phyloP scores from a whole-genome alignment of 2,888 invertebrate species.

The Yponomeuta evonymella region DNA sequence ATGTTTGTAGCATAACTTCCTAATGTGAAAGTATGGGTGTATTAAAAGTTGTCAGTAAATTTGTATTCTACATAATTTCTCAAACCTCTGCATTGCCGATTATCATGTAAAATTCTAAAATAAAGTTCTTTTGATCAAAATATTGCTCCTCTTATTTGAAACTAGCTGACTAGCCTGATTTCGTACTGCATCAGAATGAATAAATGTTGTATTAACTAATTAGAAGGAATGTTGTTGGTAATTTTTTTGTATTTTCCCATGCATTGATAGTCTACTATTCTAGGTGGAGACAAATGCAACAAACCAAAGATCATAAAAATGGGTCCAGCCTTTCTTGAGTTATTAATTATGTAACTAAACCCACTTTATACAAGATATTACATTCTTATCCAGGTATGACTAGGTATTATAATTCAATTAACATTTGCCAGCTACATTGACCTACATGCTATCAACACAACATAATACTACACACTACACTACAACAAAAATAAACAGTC shows the following conservation, averaged over 20 bases:
- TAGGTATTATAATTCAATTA: neutral
- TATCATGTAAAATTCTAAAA: conserved; percentile 74
- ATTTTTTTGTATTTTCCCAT: too few species aligned
- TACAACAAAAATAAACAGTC: conserved; percentile 23
- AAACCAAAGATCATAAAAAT: too few species aligned
- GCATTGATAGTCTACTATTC: too few species aligned
- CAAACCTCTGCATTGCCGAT: conserved; percentile 74
- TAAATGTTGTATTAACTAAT: too few species aligned
- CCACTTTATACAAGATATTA: too few species aligned
- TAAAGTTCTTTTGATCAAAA: conserved; percentile 77
- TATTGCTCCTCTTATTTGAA: neutral
- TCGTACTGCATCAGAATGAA: too few species aligned
- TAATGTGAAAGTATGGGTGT: conserved; percentile 66
- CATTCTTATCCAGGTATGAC: neutral
- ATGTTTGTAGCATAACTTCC: conserved; percentile 65
- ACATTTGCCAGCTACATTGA: neutral
- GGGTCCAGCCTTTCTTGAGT: too few species aligned
- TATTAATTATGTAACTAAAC: too few species aligned
- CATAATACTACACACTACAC: neutral
- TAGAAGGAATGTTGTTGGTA: too few species aligned
- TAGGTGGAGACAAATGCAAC: too few species aligned
- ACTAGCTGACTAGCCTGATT: neutral
- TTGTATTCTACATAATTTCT: conserved; percentile 70
- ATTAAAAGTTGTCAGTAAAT: conserved; percentile 68
- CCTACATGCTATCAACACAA: neutral